A percentile compares a stretch with the other conserved stretches of the same genome.
phyloP scores from a whole-genome alignment of 2,797 vertebrate species.

The Carapus acus region DNA sequence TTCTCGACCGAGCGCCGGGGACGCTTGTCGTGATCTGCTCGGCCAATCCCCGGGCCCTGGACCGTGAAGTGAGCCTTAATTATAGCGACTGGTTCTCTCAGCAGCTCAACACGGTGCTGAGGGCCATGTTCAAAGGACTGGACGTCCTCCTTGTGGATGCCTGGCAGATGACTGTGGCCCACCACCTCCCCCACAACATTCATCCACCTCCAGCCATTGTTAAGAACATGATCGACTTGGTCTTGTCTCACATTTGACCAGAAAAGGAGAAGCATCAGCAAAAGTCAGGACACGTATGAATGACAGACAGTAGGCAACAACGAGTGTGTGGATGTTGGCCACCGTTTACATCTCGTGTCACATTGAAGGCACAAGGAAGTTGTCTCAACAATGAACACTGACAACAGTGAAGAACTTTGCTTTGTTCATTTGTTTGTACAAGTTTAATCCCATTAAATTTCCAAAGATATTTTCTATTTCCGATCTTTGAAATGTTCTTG shows the following conservation, averaged over 20 bases:
- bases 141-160: constrained; percentile 88
- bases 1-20: constrained; percentile 85
- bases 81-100: constrained; percentile 96
- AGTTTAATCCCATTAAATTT: too few relatives aligned
- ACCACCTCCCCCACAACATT: constrained; percentile 84
- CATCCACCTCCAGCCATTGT: constrained; percentile 87
- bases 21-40: constrained; percentile 84
- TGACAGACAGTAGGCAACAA: background rate
- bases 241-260: constrained; percentile 87
- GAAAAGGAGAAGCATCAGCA: constrained; percentile 32
- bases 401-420: too few relatives aligned
- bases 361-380: too few relatives aligned
- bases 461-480: too few relatives aligned
- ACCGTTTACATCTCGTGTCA: background rate
- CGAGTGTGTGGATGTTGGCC: background rate
- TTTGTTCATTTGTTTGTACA: too few relatives aligned
- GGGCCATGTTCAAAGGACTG: constrained; percentile 89
- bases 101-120: constrained; percentile 84
- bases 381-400: too few relatives aligned
- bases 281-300: background rate
- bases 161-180: constrained; percentile 94
- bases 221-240: constrained; percentile 87
- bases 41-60: constrained; percentile 85
- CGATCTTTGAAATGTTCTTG: too few relatives aligned
- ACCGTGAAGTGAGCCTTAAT: constrained; percentile 88